phyloP scores from a whole-genome alignment of 1,140 invertebrate genomes.

The Brachionus sp. region DNA sequence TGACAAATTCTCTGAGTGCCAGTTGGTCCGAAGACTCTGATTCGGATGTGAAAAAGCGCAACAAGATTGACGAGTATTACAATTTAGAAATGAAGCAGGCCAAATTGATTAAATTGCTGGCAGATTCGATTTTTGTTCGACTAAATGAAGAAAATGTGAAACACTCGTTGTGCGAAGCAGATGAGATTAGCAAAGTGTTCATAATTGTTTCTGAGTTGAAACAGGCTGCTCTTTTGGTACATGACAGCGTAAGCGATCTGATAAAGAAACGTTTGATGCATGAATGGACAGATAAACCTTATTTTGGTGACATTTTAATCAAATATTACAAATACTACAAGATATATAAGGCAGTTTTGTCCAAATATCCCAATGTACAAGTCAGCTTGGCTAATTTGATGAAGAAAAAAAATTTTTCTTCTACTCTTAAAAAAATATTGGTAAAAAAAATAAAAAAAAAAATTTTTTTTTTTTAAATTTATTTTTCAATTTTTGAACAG shows the following conservation, averaged over 20 bases:
- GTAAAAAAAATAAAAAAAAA: neutral
- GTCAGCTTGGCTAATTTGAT: conserved; percentile 1
- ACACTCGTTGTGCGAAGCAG: neutral
- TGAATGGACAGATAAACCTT: conserved; percentile 17
- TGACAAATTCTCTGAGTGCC: neutral
- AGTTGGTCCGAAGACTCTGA: neutral
- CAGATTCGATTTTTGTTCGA: neutral
- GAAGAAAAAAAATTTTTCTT: conserved; percentile 36
- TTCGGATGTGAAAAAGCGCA: neutral
- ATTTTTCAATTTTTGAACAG: neutral
- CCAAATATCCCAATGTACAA: neutral
- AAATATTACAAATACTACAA: conserved; percentile 30
- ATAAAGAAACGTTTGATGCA: neutral
- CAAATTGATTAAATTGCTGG: neutral
- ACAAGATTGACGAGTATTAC: conserved; percentile 37
- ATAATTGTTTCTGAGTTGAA: neutral
- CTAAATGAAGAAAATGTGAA: conserved; percentile 22
- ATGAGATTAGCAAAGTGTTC: conserved; percentile 31
- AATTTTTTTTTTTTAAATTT: neutral
- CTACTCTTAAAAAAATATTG: conserved; percentile 11
- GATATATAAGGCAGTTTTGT: conserved; percentile 10
- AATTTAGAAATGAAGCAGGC: conserved; percentile 31
- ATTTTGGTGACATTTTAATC: conserved; percentile 30
- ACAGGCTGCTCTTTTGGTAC: neutral
- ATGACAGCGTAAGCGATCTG: neutral